phyloP scores from a whole-genome alignment of 2,797 vertebrate species.

The Thalassophryne amazonica region DNA sequence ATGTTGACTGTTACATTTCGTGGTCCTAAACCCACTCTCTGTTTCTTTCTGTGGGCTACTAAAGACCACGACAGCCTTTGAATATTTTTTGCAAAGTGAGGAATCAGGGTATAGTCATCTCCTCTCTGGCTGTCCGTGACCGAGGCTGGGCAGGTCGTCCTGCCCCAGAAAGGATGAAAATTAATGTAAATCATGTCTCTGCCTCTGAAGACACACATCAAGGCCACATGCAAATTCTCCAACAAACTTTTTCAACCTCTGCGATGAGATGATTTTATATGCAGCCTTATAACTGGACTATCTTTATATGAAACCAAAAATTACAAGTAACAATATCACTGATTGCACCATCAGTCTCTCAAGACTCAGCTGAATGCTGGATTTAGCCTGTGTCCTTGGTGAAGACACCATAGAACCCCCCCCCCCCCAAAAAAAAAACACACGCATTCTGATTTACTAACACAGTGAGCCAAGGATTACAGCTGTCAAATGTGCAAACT shows the following conservation, averaged over 20 bases:
- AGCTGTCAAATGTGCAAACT: no score
- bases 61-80: background rate
- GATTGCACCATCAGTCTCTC: no score
- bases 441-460: no score
- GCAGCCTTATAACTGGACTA: background rate
- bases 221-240: conserved; percentile 63
- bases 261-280: conserved; percentile 5
- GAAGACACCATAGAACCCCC: no score
- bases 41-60: background rate
- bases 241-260: conserved; percentile 25
- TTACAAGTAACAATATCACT: background rate
- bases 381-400: no score
- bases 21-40: background rate
- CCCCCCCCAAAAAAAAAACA: no score
- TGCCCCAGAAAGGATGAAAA: conserved; percentile 64
- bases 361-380: no score
- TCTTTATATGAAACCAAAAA: conserved; percentile 25
- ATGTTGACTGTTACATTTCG: no score
- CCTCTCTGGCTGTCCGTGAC: conserved; percentile 7
- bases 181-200: conserved; percentile 69
- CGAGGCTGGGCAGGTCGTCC: conserved; percentile 25
- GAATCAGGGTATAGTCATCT: background rate
- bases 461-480: no score
- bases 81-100: conserved; percentile 11
- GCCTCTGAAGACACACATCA: conserved; percentile 41